Conservation (phyloP, 2,113 vertebrate genomes). For the Oncorhynchus clarkii region DNA sequence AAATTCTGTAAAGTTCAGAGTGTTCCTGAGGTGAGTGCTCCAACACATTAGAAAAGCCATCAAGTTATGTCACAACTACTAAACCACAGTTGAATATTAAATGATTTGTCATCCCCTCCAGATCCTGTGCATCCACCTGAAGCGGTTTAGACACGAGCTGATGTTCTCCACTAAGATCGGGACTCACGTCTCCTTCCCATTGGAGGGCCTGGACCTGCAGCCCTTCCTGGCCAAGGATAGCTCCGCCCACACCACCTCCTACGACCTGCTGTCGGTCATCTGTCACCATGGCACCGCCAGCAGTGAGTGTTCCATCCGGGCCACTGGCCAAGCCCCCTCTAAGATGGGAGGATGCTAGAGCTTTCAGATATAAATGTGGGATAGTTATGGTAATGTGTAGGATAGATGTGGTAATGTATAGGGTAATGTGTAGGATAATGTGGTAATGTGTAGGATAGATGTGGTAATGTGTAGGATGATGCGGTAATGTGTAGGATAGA, state of each 20-base stretch:
- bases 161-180: constrained; percentile 99
- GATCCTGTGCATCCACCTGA: constrained; percentile 96
- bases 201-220: constrained; percentile 93
- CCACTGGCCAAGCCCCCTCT: too few relatives aligned
- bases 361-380: too few relatives aligned
- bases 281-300: constrained; percentile 98
- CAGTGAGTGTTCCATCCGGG: constrained; percentile 80
- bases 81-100: background rate
- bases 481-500: too few relatives aligned
- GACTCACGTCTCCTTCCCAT: constrained; percentile 94
- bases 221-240: constrained; percentile 96
- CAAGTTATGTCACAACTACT: background rate
- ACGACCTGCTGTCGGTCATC: constrained; percentile 95
- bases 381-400: too few relatives aligned
- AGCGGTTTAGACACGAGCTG: constrained; percentile 95
- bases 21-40: constrained; percentile 87
- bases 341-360: too few relatives aligned
- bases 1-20: constrained; percentile 99
- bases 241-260: constrained; percentile 87
- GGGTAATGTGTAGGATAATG: too few relatives aligned
- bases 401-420: too few relatives aligned
- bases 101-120: constrained; percentile 43
- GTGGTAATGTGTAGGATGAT: too few relatives aligned
- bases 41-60: too few relatives aligned
- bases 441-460: too few relatives aligned